Conservation (phyloP, 2,888 invertebrate genomes). For the Esperia sulphurella region DNA sequence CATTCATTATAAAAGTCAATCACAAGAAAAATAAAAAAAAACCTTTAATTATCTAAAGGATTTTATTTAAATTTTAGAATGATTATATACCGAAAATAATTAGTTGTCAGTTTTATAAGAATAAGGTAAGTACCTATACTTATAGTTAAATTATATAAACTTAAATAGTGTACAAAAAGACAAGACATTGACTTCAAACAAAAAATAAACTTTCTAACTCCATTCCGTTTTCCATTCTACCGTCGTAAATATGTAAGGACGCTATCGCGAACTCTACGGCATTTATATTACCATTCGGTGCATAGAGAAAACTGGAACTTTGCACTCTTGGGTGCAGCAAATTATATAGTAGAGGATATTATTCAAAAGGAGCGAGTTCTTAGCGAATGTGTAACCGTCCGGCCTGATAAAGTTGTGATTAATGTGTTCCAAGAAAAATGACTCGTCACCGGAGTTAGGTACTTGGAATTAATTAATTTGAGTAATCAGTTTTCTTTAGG, state of each 20-base stretch:
- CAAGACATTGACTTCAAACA: not conserved
- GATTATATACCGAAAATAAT: no score
- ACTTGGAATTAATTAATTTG: not conserved
- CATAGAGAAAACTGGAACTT: conserved; percentile 9
- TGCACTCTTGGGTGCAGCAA: conserved; percentile 17
- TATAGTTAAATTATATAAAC: no score
- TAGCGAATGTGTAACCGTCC: conserved; percentile 9
- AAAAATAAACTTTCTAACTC: conserved; percentile 2
- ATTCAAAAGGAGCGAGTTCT: conserved; percentile 11
- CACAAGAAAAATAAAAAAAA: no score
- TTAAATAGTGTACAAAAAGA: not conserved
- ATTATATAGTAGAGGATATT: conserved; percentile 14
- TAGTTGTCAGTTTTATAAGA: no score
- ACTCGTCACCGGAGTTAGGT: conserved; percentile 7
- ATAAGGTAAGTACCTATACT: no score
- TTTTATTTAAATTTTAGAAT: no score
- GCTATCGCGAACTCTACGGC: conserved; percentile 6
- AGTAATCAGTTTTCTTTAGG: not conserved
- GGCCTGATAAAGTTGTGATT: conserved; percentile 15
- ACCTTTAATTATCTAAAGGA: no score
- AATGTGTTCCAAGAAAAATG: conserved; percentile 16
- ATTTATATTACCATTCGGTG: conserved; percentile 4
- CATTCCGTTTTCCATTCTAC: not conserved
- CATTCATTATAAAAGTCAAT: no score
- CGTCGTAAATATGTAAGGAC: conserved; percentile 7